Evolutionary conservation across 1,140 invertebrate species (phyloP), one percentile per base, ranked within the genome.

Genomic region (Eurosta solidaginis): DNA sequence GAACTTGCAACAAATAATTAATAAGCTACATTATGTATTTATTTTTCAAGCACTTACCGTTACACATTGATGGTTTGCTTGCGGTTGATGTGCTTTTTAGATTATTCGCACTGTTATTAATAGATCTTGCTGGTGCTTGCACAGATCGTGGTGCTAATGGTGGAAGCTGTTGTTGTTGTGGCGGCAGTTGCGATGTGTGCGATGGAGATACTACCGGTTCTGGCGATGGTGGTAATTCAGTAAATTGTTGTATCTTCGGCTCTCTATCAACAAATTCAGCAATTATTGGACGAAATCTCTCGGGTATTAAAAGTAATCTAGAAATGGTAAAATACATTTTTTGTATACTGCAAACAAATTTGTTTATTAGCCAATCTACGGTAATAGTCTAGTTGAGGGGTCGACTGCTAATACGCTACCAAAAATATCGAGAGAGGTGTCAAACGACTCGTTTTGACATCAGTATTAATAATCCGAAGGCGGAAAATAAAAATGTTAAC

Each of bases 221-320:
- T 33, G 17, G 27, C 10, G 14, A 36, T 14, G 25, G 10, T 33
- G 20, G 27, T 12, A 29, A 3, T 33, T 47, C 45, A 33, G 17
- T 40, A 20, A 9, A 25, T 36, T 20, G 33, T 14, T 77, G 82
- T 84, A 20, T 80, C 80, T 5, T 82, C n/a, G n/a, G n/a, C n/a
- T n/a, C 83, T 29, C 54, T 82, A 50, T 85, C 84, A 1, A 85
- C 84, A 74, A 85, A 85, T 78, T 84, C 80, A 0, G 84, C 84
- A n/a, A 85, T 85, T 29, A 78, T 82, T 42, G 80, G 79, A 0
- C 84, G 74, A 27, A 85, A 85, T 33, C 80, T 84, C 29, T 85
- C 84, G 0, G 84, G 84, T 74, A 85, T 85, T 22, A 74, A 47
- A 12, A 74, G 44, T 42, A 74, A 29, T 10, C 73, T 74, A 20